phyloP scores from a whole-genome alignment of 1,140 invertebrate species.

The Calliphora vicina region DNA sequence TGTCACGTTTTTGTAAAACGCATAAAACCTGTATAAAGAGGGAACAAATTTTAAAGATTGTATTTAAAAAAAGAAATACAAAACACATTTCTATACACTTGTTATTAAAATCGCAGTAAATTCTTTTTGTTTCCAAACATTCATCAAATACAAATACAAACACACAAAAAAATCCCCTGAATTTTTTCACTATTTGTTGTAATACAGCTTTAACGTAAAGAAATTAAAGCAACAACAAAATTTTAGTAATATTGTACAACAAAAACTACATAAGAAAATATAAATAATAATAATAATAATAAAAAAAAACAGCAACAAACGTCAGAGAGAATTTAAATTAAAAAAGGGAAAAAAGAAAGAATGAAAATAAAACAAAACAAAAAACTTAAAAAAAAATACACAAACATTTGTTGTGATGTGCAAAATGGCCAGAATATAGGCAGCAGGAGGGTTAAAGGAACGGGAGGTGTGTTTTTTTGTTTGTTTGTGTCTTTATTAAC shows the following conservation, averaged over 20 bases:
- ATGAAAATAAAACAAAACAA: slow-evolving; percentile 41
- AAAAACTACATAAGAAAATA: background rate
- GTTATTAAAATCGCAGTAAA: background rate
- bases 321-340: background rate
- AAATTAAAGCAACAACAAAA: no score
- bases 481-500: background rate
- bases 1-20: no score
- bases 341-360: slow-evolving; percentile 33
- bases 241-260: no score
- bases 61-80: no score
- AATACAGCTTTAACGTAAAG: background rate
- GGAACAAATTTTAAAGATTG: no score
- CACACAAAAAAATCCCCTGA: background rate
- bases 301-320: background rate
- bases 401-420: background rate
- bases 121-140: background rate
- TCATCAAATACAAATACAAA: background rate
- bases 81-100: no score
- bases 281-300: background rate
- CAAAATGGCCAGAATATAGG: background rate
- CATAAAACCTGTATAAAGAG: no score
- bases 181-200: background rate
- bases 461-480: background rate
- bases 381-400: background rate
- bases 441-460: background rate